A percentile compares a stretch with the other conserved stretches of the same genome.
These are phyloP conservation scores for Epinephelus lanceolatus DNA, from an alignment of 2,113 vertebrate species.

Conservation along the genomic window DNA sequence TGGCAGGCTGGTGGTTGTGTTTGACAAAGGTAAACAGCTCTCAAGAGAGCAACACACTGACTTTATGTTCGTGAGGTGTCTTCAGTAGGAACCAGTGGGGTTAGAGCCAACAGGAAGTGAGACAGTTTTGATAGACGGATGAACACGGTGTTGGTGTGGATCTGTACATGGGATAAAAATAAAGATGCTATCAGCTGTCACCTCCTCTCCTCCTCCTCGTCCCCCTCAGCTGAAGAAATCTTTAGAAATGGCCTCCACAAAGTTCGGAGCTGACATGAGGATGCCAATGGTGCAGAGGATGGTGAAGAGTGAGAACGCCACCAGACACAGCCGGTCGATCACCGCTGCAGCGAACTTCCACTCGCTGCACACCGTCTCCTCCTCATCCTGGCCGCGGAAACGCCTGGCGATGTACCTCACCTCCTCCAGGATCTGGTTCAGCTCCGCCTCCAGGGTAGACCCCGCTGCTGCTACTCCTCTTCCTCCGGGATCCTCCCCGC, in stretches of 20 bases:
- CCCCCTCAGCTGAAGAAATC: conserved; percentile 88
- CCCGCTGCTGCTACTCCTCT: conserved; percentile 71
- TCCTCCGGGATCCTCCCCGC: conserved; percentile 74
- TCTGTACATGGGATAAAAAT: not conserved
- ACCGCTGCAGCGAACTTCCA: conserved; percentile 95
- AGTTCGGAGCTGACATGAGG: conserved; percentile 94
- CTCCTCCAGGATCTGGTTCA: conserved; percentile 91
- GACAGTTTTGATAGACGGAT: not conserved
- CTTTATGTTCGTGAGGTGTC: too few relatives aligned
- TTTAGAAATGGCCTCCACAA: conserved; percentile 93
- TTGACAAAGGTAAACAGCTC: too few relatives aligned
- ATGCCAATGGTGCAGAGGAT: conserved; percentile 94
- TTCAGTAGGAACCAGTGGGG: too few relatives aligned
- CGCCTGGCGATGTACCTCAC: conserved; percentile 88
- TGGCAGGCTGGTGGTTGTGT: too few relatives aligned
- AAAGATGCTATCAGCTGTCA: not conserved
- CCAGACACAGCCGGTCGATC: conserved; percentile 93
- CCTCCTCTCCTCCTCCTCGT: not conserved
- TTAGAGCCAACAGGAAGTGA: not conserved
- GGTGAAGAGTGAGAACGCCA: conserved; percentile 93
- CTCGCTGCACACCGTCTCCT: conserved; percentile 87
- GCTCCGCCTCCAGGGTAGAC: conserved; percentile 76
- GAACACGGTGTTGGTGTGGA: not conserved
- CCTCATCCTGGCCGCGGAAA: conserved; percentile 90
- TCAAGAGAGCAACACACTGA: too few relatives aligned